Base-by-base conservation (phyloP, 53 echinoderm and acorn worm genomes). In the Luidia sarsii region DNA sequence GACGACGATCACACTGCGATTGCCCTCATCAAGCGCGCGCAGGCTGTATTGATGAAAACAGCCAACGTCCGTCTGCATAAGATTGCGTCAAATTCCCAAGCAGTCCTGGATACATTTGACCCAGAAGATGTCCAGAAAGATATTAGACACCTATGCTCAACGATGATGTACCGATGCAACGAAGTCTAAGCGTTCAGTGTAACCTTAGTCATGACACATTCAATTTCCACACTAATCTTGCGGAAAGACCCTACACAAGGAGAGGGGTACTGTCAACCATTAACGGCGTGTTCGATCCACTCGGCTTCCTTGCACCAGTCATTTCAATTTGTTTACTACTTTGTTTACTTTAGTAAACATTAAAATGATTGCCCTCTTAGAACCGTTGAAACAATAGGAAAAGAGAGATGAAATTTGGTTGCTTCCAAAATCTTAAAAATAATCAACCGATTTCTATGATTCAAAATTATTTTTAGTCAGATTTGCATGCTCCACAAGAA, bases 291-390 rank as follows among this genome's bases (percentile, higher is more conserved):
- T 87, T 87, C 50, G 87, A 80, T 56, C 70, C 81, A 1, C 67
- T 89, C n/a, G 89, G 89, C 29, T 89, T 89, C 34, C 67, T 75
- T 9, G 59, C 84, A 43, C 89, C 89, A 3, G 88, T 83, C n/a
- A n/a, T n/a, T n/a, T n/a, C n/a, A n/a, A n/a, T n/a, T n/a, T n/a
- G n/a, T n/a, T n/a, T n/a, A n/a, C 39, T n/a, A n/a, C n/a, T n/a
- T n/a, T n/a, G n/a, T n/a, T n/a, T n/a, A n/a, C n/a, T n/a, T n/a
- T n/a, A n/a, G n/a, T n/a, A n/a, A n/a, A n/a, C n/a, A n/a, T n/a
- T n/a, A n/a, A n/a, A n/a, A n/a, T n/a, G n/a, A n/a, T n/a, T n/a
- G n/a, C n/a, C n/a, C n/a, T n/a, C n/a, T n/a, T n/a, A n/a, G n/a
- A n/a, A n/a, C n/a, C n/a, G n/a, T n/a, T n/a, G n/a, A n/a, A n/a